Base-by-base conservation (phyloP, 2,113 vertebrate species). In the Mormyrus iriodes region DNA sequence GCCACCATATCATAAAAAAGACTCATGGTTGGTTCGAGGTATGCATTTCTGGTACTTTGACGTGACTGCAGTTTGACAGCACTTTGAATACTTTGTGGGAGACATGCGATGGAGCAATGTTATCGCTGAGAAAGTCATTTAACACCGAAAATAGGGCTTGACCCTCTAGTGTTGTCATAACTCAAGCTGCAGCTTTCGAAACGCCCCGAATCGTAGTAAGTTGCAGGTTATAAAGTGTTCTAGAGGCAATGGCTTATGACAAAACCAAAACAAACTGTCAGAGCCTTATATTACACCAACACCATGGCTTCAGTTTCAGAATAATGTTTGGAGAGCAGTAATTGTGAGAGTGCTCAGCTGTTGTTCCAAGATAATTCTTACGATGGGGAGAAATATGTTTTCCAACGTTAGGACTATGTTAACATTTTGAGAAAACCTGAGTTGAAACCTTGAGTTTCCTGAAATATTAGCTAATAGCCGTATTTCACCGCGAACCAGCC, bases 121-220 rank as follows among this genome's bases (percentile, higher is more conserved):
- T 86, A 86, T 51, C 49, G n/a, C 21, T 19, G 85, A 53, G 85
- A 86, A 86, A 86, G 48, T 51, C n/a, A 52, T 31, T 86, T 52
- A 52, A 52, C 49, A 86, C 48, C 2, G 15, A 52, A 84, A 86
- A 53, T 19, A 86, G 49, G 49, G 10, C 48, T 53, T 48, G 27
- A 86, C 48, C 48, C 48, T 85, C 19, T 31, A 85, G 21, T 52
- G 84, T 52, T 52, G 48, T 52, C 85, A 86, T n/a, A 52, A 35
- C 48, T 31, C 48, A 51, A 49, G 48, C 46, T 49, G 21, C n/a
- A 86, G 48, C 48, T 86, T 52, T 53, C 27, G n/a, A 53, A 15
- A n/a, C 49, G n/a, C 51, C 24, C 48, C 8, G 24, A 10, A n/a
- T 44, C 19, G 82, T 48, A 85, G 42, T 39, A 79, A 85, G 44